Evolutionary conservation across 2,797 vertebrate genomes (phyloP).

Genomic region (Acanthurus lineatus): DNA sequence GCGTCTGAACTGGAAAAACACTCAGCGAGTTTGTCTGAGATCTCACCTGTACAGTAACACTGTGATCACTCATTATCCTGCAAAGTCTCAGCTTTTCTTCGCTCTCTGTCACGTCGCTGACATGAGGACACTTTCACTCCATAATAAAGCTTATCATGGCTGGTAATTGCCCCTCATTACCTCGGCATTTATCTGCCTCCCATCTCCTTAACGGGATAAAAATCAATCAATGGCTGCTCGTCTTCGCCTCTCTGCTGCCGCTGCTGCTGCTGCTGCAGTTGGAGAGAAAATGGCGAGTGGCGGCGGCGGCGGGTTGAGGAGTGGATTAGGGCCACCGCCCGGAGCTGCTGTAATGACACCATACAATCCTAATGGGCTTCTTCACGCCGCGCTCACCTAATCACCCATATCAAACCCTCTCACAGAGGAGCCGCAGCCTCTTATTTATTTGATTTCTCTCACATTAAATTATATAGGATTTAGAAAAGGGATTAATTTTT

Average conservation of each 20-base stretch:
- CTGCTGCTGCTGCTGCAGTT: conserved; percentile 35
- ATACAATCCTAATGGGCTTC: conserved; percentile 84
- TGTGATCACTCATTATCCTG: conserved; percentile 45
- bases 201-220: conserved; percentile 77
- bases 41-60: conserved; percentile 19
- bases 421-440: conserved; percentile 69
- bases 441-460: conserved; percentile 86
- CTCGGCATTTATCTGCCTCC: conserved; percentile 76
- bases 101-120: background rate
- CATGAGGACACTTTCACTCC: conserved; percentile 62
- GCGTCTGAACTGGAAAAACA: conserved; percentile 6
- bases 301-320: conserved; percentile 53
- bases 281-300: conserved; percentile 58
- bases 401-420: conserved; percentile 86
- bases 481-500: conserved; percentile 84
- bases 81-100: conserved; percentile 19
- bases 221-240: conserved; percentile 75
- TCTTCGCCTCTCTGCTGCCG: conserved; percentile 22
- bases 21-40: conserved; percentile 5
- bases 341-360: conserved; percentile 80
- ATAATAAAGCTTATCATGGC: conserved; percentile 72
- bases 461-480: conserved; percentile 88
- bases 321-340: conserved; percentile 78
- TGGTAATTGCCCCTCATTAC: conserved; percentile 82
- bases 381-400: conserved; percentile 85